A percentile compares a stretch with the other conserved stretches of the same genome.
Evolutionary conservation across 2,797 vertebrate species (phyloP).

Genomic region (Catamblyrhynchus diadema): DNA sequence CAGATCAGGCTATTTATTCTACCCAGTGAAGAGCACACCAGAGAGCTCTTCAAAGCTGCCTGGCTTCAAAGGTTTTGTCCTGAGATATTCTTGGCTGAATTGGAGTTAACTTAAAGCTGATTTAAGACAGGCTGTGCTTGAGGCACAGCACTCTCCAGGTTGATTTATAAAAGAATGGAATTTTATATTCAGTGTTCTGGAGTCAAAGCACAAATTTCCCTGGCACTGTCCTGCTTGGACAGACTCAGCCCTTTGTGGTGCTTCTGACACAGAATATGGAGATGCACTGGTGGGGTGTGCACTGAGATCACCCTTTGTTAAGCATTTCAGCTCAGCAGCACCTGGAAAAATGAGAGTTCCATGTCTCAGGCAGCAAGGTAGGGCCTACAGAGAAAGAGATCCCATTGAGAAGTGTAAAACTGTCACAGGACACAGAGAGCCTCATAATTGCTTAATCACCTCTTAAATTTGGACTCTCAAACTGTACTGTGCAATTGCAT

Average conservation of each 20-base stretch:
- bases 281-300: background rate
- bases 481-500: background rate
- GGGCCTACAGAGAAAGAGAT: background rate
- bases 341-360: background rate
- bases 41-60: slow-evolving; percentile 16
- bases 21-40: background rate
- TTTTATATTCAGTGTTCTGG: background rate
- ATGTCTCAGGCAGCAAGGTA: background rate
- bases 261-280: background rate
- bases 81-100: background rate
- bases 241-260: background rate
- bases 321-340: background rate
- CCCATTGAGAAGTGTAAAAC: background rate
- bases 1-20: background rate
- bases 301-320: background rate
- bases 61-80: slow-evolving; percentile 8
- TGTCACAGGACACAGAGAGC: background rate
- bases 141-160: background rate
- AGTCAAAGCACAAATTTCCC: background rate
- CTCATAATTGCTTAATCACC: background rate
- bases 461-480: background rate
- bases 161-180: background rate
- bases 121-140: background rate
- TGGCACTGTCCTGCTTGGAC: background rate
- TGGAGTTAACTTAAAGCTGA: background rate